Evolutionary conservation across 2,797 vertebrate species (phyloP).

Genomic region (Protosalanx chinensis): DNA sequence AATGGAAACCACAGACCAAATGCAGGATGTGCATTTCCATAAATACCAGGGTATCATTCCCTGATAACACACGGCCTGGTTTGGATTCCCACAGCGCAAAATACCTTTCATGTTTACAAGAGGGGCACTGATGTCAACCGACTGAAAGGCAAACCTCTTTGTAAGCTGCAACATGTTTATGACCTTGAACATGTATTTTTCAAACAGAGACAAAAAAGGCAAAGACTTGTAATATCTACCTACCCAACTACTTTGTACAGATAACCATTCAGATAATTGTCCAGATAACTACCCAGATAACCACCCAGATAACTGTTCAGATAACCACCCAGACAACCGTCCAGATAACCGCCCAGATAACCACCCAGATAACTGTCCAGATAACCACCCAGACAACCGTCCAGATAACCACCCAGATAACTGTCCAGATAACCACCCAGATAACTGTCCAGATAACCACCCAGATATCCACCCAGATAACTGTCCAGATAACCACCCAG

Average conservation of each 20-base stretch:
- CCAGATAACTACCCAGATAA: too few species aligned
- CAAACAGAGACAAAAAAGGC: slow-evolving; percentile 3
- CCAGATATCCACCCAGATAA: too few species aligned
- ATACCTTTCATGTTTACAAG: slow-evolving; percentile 44
- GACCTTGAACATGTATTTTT: neutral
- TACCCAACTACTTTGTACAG: too few species aligned
- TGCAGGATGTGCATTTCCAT: slow-evolving; percentile 32
- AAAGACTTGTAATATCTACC: neutral
- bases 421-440: too few species aligned
- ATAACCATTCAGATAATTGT: neutral
- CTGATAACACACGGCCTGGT: slow-evolving; percentile 39
- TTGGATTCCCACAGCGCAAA: slow-evolving; percentile 36
- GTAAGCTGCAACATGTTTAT: slow-evolving; percentile 4
- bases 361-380: too few species aligned
- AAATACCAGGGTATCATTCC: slow-evolving; percentile 24
- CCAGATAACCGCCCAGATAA: too few species aligned
- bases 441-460: too few species aligned
- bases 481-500: too few species aligned
- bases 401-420: too few species aligned
- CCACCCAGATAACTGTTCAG: too few species aligned
- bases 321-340: too few species aligned
- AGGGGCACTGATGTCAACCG: slow-evolving; percentile 30
- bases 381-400: too few species aligned
- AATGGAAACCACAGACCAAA: slow-evolving; percentile 25
- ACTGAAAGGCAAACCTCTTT: slow-evolving; percentile 31